Conservation (phyloP, 2,797 vertebrate genomes). For the Helarctos malayanus region DNA sequence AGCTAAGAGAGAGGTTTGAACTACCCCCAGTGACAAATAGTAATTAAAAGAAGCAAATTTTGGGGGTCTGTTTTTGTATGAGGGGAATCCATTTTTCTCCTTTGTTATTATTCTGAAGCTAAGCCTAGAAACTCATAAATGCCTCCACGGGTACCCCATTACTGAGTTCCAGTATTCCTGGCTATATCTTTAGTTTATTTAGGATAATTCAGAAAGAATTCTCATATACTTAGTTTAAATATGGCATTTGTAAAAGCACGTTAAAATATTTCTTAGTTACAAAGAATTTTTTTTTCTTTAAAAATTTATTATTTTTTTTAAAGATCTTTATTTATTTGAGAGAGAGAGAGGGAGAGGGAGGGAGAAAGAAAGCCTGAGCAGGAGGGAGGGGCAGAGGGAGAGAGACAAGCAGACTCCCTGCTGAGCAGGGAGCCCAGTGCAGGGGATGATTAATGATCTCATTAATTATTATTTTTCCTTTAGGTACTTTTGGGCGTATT, state of each 20-base stretch:
- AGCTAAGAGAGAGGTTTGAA: not conserved
- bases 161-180: not conserved
- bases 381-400: not conserved
- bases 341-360: not conserved
- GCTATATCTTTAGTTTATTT: conserved; percentile 19
- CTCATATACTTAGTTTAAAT: conserved; percentile 19
- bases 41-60: not conserved
- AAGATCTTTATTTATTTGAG: not conserved
- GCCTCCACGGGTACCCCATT: not conserved
- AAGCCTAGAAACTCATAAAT: conserved; percentile 25
- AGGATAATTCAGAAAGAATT: conserved; percentile 43
- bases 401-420: not conserved
- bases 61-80: not conserved
- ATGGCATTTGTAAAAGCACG: not conserved
- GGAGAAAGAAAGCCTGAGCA: not conserved
- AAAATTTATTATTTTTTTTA: not conserved
- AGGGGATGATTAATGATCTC: not conserved
- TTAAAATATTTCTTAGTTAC: conserved; percentile 33
- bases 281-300: not conserved
- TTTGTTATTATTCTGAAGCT: not conserved
- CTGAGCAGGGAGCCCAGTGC: not conserved
- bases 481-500: conserved; percentile 99
- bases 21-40: not conserved
- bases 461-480: conserved; percentile 81
- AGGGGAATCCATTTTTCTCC: not conserved